A percentile compares a stretch with the other conserved stretches of the same genome.
Conservation (phyloP, 2,797 vertebrate species). For the Cichlasoma orientale region DNA sequence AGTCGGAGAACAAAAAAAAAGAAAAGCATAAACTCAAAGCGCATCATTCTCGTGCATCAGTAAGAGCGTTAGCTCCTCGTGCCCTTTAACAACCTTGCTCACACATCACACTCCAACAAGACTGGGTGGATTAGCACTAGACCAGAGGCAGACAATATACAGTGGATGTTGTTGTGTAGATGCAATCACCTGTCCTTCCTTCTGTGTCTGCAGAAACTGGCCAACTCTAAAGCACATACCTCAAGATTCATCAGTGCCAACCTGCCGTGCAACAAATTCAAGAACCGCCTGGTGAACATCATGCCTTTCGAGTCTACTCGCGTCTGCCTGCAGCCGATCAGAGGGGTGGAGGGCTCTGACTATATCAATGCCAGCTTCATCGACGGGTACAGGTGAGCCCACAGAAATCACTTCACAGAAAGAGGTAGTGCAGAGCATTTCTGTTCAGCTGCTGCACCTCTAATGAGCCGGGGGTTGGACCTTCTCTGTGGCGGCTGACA, state of each 20-base stretch:
- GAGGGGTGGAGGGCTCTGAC: slow-evolving; percentile 94
- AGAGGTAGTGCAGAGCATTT: neutral
- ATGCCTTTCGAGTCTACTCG: slow-evolving; percentile 95
- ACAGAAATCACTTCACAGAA: neutral
- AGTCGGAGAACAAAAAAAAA: neutral
- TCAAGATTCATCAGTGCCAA: slow-evolving; percentile 97
- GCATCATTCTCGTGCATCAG: neutral
- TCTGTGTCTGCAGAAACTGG: slow-evolving; percentile 78
- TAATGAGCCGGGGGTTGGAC: slow-evolving; percentile 33
- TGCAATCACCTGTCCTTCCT: neutral
- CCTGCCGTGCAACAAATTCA: slow-evolving; percentile 97
- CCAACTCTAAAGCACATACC: slow-evolving; percentile 93
- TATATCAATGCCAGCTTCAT: slow-evolving; percentile 98
- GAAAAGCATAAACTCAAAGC: neutral
- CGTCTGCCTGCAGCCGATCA: slow-evolving; percentile 94
- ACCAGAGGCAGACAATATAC: neutral
- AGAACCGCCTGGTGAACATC: slow-evolving; percentile 96
- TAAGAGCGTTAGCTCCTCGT: neutral
- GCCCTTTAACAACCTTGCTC: neutral
- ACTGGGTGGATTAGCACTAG: neutral
- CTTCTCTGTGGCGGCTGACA: slow-evolving; percentile 36
- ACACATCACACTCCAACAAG: neutral
- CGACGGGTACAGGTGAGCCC: slow-evolving; percentile 91
- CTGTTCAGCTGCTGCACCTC: neutral
- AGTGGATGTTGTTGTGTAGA: neutral